Conservation (phyloP, 1,140 invertebrate genomes). For the Drosophila takahashii region DNA sequence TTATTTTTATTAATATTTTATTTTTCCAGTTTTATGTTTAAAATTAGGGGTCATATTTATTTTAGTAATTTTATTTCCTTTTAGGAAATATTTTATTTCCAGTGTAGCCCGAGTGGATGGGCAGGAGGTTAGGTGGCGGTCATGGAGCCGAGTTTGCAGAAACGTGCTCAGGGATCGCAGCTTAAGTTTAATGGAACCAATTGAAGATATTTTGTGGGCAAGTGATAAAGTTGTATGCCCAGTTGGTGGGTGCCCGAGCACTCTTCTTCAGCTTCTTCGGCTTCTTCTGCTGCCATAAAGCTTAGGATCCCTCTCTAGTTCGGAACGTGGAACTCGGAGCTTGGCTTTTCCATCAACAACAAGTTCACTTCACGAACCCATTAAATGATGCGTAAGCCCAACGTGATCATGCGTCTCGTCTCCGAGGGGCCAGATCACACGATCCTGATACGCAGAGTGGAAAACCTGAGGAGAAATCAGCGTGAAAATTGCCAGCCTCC, state of each 20-base stretch:
- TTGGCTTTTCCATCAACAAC: slow-evolving; percentile 69
- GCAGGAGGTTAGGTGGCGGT: slow-evolving; percentile 20
- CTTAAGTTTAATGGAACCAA: slow-evolving; percentile 83
- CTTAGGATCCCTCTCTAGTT: neutral
- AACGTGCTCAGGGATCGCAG: slow-evolving; percentile 65
- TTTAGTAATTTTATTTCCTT: rapidly evolving
- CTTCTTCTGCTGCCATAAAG: neutral
- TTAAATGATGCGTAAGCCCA: slow-evolving; percentile 76
- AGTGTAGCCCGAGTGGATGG: neutral
- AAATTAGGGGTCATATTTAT: neutral
- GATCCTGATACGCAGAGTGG: slow-evolving; percentile 60
- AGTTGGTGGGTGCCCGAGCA: slow-evolving; percentile 67
- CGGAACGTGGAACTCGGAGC: neutral
- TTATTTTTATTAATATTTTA: too few species aligned
- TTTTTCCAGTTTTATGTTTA: too few species aligned
- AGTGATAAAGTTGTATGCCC: slow-evolving; percentile 82
- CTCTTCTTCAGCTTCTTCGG: neutral
- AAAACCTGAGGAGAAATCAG: slow-evolving; percentile 36
- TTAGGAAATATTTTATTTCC: rapidly evolving
- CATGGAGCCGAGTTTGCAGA: slow-evolving; percentile 27
- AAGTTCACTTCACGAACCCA: slow-evolving; percentile 64
- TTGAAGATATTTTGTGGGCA: slow-evolving; percentile 82
- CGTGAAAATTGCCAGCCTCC: slow-evolving; percentile 55
- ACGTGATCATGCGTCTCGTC: slow-evolving; percentile 76
- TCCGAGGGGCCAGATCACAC: slow-evolving; percentile 57